Percentiles rank a stretch among this genome's conserved stretches.
Evolutionary conservation across 92 coral and sea anemone species (phyloP).

Genomic region (Palythoa grandis): DNA sequence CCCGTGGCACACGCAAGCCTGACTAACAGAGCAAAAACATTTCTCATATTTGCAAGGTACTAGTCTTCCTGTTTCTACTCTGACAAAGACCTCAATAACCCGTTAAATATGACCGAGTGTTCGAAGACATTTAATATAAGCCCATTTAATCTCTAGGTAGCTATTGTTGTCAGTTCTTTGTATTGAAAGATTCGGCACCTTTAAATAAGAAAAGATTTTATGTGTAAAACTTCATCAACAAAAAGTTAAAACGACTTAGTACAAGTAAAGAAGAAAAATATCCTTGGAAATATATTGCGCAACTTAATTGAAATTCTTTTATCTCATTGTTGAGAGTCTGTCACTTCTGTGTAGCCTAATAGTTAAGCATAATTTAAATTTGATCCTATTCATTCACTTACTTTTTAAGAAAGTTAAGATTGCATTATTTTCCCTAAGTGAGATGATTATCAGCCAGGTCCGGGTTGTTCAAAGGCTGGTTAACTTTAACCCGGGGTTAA

Average conservation of each 20-base stretch:
- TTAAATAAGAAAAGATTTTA: neutral
- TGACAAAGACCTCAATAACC: too few relatives aligned
- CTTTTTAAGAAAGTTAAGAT: too few relatives aligned
- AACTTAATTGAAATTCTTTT: neutral
- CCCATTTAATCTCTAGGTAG: constrained; percentile 3
- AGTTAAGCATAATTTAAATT: too few relatives aligned
- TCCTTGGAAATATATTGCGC: neutral
- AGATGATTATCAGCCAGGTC: too few relatives aligned
- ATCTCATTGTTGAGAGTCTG: neutral
- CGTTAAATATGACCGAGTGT: neutral
- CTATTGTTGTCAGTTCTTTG: neutral
- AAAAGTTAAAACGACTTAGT: neutral
- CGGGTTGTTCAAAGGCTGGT: too few relatives aligned
- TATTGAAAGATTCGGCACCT: constrained; percentile 5
- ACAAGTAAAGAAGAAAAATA: neutral
- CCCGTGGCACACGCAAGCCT: neutral
- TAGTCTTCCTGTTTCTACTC: neutral
- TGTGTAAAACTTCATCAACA: neutral
- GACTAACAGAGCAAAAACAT: too few relatives aligned
- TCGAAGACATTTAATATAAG: neutral
- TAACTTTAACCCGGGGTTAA: too few relatives aligned
- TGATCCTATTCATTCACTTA: too few relatives aligned
- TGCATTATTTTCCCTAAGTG: too few relatives aligned
- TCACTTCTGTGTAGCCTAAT: neutral
- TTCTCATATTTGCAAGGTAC: neutral